phyloP scores from a whole-genome alignment of 2,888 invertebrate species.

The Thysanoteuthis rhombus region DNA sequence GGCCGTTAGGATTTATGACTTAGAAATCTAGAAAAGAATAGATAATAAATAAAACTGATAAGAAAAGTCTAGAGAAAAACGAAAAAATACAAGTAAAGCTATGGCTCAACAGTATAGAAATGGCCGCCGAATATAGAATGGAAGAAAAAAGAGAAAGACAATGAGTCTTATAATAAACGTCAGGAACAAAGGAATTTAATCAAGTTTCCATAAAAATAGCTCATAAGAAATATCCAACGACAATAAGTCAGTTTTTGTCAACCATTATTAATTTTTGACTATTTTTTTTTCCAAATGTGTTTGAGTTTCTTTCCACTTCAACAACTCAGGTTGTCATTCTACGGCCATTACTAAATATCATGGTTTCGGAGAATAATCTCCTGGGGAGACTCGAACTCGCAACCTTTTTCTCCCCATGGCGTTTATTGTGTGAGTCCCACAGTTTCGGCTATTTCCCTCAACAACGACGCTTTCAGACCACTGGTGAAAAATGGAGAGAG shows the following conservation, averaged over 20 bases:
- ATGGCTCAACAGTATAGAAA: background rate
- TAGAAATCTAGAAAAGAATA: background rate
- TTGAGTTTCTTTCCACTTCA: too few relatives aligned
- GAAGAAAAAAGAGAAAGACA: background rate
- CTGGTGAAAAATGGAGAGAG: too few relatives aligned
- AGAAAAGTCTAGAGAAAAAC: background rate
- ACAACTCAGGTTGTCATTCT: too few relatives aligned
- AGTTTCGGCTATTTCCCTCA: too few relatives aligned
- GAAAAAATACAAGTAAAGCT: background rate
- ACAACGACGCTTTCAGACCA: too few relatives aligned
- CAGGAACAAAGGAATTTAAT: background rate
- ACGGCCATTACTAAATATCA: too few relatives aligned
- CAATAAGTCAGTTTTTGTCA: background rate
- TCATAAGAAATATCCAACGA: background rate
- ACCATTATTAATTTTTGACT: background rate
- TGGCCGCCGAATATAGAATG: background rate
- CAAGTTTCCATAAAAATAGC: background rate
- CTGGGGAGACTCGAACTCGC: too few relatives aligned
- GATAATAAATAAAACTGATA: background rate
- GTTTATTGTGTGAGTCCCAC: too few relatives aligned
- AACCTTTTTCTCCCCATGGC: too few relatives aligned
- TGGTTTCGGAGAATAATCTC: too few relatives aligned
- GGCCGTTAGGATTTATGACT: background rate
- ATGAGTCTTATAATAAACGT: background rate
- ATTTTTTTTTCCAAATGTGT: background rate